Percentiles rank a stretch among this genome's conserved stretches.
Conservation (phyloP, 37 sponge, comb jelly and placozoan species). For the Lycopodina hypogea region DNA sequence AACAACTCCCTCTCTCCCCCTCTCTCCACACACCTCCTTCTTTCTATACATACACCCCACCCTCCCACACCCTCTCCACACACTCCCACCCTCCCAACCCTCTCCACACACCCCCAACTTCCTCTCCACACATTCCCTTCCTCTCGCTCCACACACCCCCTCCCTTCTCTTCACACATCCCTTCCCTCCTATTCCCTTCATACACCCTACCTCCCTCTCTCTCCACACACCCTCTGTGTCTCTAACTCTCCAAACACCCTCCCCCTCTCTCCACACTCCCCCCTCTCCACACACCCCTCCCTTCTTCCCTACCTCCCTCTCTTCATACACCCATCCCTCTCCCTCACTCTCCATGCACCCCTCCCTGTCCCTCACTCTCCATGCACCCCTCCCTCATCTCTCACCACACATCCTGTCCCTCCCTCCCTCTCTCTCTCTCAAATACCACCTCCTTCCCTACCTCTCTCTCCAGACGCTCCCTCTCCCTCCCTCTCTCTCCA, state of each 20-base stretch:
- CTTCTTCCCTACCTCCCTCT: background rate
- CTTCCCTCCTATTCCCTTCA: background rate
- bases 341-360: background rate
- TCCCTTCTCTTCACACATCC: background rate
- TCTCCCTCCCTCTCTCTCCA: background rate
- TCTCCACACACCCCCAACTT: background rate
- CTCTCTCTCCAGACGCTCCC: background rate
- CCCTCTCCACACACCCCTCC: background rate
- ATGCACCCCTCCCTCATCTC: background rate
- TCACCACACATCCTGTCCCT: background rate
- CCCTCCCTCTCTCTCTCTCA: background rate
- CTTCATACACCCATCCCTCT: background rate
- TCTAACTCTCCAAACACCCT: background rate
- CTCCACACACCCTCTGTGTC: background rate
- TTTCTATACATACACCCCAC: too few species aligned
- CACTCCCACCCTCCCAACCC: background rate
- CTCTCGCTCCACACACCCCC: background rate
- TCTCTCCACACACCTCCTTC: too few species aligned
- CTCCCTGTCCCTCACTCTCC: background rate
- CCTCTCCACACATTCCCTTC: background rate
- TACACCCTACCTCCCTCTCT: background rate
- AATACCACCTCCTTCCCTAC: background rate
- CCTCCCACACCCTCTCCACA: too few species aligned
- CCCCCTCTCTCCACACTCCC: background rate
- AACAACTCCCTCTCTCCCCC: too few species aligned